Evolutionary conservation across 2,888 invertebrate genomes (phyloP), one percentile per base, ranked within the genome.

Genomic region (Macrophya annulata): DNA sequence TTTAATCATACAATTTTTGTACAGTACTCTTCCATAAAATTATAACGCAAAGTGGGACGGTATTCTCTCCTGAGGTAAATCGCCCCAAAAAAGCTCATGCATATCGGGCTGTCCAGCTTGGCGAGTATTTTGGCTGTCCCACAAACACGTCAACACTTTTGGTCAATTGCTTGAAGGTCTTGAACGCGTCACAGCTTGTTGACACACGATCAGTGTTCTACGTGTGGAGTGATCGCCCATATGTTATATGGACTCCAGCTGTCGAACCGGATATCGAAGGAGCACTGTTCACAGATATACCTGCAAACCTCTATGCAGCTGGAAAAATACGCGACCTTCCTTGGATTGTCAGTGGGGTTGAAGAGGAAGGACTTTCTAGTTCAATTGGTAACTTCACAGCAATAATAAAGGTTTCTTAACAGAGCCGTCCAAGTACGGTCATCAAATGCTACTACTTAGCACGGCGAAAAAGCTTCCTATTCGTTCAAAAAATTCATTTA

Each of bases 21-120:
- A 72, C 72, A 72, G 72, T 37, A 10, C 72, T 72, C 2, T 72
- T 72, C n/a, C 72, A 43, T 25, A 17, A 25, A 72, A 37, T 25
- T 5, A 72, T 72, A 40, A 72, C 72, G 72, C 72, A 72, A 25
- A 72, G 72, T 40, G 72, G 72, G 12, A 15, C 9, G 17, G 72
- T 25, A 17, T 40, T 43, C 72, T 31, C 40, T 6, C 12, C 12
- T 43, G 17, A n/a, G 40, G 40, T n/a, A 3, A 12, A 31, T 8
- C 10, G n/a, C 12, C 40, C 72, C n/a, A 37, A 8, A 12, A 5
- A n/a, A 5, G 4, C 12, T 12, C 10, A 17, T 6, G 40, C 8
- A 4, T 37, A 31, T 43, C 72, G 37, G 12, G 17, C 72, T 15
- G 15, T 17, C 17, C 72, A 43, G 43, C 40, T 72, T 12, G 72